These are phyloP conservation scores for Natrix natrix DNA, from an alignment of 2,797 vertebrate species.

Conservation along the genomic window DNA sequence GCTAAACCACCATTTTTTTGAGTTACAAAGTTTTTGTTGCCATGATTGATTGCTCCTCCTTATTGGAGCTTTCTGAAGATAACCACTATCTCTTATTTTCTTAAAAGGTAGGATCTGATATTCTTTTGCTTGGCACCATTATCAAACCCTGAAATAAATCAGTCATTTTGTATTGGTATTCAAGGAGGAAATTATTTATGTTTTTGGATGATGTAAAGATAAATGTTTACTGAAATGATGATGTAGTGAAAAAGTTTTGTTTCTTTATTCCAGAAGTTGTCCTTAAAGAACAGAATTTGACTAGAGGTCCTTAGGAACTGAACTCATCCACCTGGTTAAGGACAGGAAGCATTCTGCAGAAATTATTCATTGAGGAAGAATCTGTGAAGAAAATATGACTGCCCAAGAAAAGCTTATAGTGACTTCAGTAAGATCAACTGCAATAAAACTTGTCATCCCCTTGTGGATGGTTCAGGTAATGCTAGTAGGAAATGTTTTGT, in stretches of 20 bases:
- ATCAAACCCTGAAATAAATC: not conserved
- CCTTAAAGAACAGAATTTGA: not conserved
- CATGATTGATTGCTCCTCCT: not conserved
- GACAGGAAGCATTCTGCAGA: not conserved
- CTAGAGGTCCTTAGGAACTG: slow-evolving; percentile 20
- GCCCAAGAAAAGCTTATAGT: slow-evolving; percentile 12
- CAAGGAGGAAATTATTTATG: not conserved
- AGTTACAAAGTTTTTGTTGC: not conserved
- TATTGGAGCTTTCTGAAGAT: not conserved
- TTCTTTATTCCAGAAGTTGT: slow-evolving; percentile 33
- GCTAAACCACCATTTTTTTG: not conserved
- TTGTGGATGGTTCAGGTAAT: slow-evolving; percentile 57
- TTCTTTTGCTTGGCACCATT: not conserved
- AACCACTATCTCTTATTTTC: not conserved
- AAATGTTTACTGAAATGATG: not conserved
- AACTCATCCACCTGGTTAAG: slow-evolving; percentile 4
- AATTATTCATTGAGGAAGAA: not conserved
- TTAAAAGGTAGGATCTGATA: not conserved
- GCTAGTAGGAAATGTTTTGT: slow-evolving; percentile 57
- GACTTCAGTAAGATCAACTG: not conserved
- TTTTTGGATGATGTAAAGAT: not conserved
- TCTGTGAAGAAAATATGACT: slow-evolving; percentile 9
- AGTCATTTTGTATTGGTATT: not conserved
- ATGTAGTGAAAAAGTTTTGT: not conserved
- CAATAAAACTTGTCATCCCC: slow-evolving; percentile 55